Conservation (phyloP, 2,888 invertebrate genomes). For the Ornithoptera alexandrae region DNA sequence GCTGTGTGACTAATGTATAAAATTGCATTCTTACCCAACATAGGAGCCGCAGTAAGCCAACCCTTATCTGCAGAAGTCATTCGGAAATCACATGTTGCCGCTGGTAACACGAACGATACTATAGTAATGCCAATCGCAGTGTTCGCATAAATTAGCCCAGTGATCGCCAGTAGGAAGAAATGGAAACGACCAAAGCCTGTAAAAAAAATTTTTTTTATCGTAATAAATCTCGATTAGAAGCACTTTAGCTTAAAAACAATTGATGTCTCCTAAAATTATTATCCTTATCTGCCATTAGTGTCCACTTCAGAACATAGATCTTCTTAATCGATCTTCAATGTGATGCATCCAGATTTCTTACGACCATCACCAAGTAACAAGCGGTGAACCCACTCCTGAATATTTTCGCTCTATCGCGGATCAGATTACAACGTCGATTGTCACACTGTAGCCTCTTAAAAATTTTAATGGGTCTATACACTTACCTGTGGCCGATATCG, state of each 20-base stretch:
- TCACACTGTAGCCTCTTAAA: no score
- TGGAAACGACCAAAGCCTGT: conserved; percentile 92
- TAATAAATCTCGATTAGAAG: neutral
- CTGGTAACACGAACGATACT: conserved; percentile 90
- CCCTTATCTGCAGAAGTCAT: conserved; percentile 90
- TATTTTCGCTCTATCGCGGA: no score
- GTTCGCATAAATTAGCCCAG: conserved; percentile 90
- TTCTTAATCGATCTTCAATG: no score
- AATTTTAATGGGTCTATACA: conserved; percentile 13
- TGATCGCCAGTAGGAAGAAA: conserved; percentile 85
- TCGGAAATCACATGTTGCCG: conserved; percentile 89
- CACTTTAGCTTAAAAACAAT: neutral
- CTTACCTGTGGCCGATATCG: conserved; percentile 85
- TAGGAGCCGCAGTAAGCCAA: conserved; percentile 87
- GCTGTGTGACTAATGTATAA: neutral
- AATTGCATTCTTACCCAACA: conserved; percentile 81
- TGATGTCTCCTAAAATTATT: no score
- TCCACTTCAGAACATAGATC: no score
- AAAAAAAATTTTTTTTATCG: conserved; percentile 35
- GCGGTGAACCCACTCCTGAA: no score
- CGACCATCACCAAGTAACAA: no score
- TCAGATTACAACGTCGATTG: no score
- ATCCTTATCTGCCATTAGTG: no score
- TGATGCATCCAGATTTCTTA: no score
- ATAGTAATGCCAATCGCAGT: conserved; percentile 90